Conservation (phyloP, 2,888 invertebrate species). For the Erpobdella octoculata region DNA sequence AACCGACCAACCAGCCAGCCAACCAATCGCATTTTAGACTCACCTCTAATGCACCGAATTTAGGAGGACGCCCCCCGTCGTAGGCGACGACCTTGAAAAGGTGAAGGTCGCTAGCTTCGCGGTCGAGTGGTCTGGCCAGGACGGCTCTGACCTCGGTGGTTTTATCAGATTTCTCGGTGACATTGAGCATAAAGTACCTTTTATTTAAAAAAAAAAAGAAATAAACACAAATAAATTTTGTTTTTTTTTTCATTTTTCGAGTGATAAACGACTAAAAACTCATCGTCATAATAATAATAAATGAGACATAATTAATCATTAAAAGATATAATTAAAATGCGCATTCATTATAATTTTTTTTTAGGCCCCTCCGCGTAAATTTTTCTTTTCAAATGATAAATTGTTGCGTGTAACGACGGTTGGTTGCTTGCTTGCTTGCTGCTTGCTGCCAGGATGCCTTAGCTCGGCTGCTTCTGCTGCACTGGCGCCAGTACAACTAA, state of each 20-base stretch:
- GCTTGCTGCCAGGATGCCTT: too few species aligned
- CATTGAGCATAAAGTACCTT: slow-evolving; percentile 30
- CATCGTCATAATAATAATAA: neutral
- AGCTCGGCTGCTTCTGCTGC: too few species aligned
- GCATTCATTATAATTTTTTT: too few species aligned
- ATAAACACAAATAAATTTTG: neutral
- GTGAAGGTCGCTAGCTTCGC: slow-evolving; percentile 48
- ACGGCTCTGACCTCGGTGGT: slow-evolving; percentile 30
- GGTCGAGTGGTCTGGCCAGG: slow-evolving; percentile 32
- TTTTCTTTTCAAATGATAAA: too few species aligned
- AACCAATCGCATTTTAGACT: too few species aligned
- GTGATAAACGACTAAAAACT: neutral
- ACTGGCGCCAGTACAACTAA: too few species aligned
- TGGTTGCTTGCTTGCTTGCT: too few species aligned
- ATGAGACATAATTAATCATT: too few species aligned
- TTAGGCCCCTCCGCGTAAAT: too few species aligned
- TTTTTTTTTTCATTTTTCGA: neutral
- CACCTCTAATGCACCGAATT: slow-evolving; percentile 31
- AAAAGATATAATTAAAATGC: too few species aligned
- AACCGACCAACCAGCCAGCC: too few species aligned
- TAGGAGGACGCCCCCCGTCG: slow-evolving; percentile 67
- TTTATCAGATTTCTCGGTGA: slow-evolving; percentile 29
- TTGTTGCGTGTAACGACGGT: too few species aligned
- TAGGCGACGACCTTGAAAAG: slow-evolving; percentile 75
- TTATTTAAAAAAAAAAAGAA: neutral